Evolutionary conservation across 2,113 vertebrate genomes (phyloP).

Genomic region (Cheilinus undulatus): DNA sequence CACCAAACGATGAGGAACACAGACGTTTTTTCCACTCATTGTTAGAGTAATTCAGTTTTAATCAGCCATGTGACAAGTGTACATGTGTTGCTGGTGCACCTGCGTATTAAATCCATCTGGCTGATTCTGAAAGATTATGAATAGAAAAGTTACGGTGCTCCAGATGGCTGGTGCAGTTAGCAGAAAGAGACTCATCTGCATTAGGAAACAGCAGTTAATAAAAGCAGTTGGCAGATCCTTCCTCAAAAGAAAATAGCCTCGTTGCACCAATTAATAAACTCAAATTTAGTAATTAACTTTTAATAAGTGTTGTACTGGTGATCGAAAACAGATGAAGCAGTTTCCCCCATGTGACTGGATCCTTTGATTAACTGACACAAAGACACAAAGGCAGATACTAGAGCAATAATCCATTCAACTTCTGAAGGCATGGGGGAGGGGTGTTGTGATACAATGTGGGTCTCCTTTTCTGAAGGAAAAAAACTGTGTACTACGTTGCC

Average conservation of each 20-base stretch:
- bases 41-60: conserved; percentile 52
- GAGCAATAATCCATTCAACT: conserved; percentile 49
- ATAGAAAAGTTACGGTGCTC: conserved; percentile 37
- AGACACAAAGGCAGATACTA: conserved; percentile 24
- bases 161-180: conserved; percentile 40
- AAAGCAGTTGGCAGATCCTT: conserved; percentile 5
- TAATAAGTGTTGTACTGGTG: background rate
- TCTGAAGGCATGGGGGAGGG: conserved; percentile 27
- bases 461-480: conserved; percentile 24
- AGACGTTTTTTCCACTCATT: conserved; percentile 31
- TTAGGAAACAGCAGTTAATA: conserved; percentile 10
- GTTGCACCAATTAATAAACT: conserved; percentile 5
- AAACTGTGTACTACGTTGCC: conserved; percentile 32
- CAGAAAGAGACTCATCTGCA: conserved; percentile 45
- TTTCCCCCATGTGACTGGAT: background rate
- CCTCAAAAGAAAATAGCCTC: background rate
- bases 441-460: conserved; percentile 36
- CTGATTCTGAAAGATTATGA: conserved; percentile 25
- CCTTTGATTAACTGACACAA: conserved; percentile 38
- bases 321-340: background rate
- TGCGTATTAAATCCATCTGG: conserved; percentile 54
- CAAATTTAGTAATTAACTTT: background rate
- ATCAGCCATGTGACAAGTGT: conserved; percentile 48
- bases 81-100: conserved; percentile 51
- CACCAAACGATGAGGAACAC: conserved; percentile 40